A percentile compares a stretch with the other conserved stretches of the same genome.
Evolutionary conservation across 2,888 invertebrate genomes (phyloP).

Genomic region (Apotomis capreana): DNA sequence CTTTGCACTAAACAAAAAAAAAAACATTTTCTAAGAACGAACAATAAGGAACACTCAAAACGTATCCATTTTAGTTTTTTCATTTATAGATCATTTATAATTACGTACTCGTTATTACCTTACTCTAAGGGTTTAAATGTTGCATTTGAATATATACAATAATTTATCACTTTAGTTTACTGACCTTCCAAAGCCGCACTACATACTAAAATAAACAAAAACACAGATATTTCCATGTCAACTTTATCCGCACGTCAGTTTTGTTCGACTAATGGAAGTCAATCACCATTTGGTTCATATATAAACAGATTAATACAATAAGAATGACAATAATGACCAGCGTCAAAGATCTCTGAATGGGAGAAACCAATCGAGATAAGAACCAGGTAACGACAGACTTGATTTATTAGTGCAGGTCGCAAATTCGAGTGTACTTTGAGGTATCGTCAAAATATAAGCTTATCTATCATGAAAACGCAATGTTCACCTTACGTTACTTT

Average conservation of each 20-base stretch:
- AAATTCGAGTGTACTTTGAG: no score
- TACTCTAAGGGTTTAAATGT: neutral
- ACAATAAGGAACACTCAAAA: neutral
- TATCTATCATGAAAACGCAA: no score
- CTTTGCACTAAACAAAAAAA: constrained; percentile 53
- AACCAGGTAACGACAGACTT: neutral
- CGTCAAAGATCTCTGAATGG: constrained; percentile 18
- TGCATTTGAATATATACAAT: neutral
- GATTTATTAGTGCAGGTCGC: no score
- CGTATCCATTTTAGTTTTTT: no score
- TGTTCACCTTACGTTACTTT: no score
- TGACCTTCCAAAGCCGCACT: constrained; percentile 27
- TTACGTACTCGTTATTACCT: no score
- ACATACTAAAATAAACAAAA: constrained; percentile 15
- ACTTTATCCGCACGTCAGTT: constrained; percentile 17
- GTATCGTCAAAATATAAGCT: no score
- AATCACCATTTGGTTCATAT: constrained; percentile 18
- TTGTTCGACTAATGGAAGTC: constrained; percentile 22
- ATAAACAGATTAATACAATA: constrained; percentile 23
- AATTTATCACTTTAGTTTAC: constrained; percentile 7
- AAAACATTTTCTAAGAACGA: neutral
- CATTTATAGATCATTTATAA: no score
- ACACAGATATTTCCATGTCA: constrained; percentile 17
- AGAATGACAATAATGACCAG: constrained; percentile 10
- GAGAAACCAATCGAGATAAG: constrained; percentile 2